Evolutionary conservation across 1,140 invertebrate species (phyloP).

Genomic region (Samia ricini): DNA sequence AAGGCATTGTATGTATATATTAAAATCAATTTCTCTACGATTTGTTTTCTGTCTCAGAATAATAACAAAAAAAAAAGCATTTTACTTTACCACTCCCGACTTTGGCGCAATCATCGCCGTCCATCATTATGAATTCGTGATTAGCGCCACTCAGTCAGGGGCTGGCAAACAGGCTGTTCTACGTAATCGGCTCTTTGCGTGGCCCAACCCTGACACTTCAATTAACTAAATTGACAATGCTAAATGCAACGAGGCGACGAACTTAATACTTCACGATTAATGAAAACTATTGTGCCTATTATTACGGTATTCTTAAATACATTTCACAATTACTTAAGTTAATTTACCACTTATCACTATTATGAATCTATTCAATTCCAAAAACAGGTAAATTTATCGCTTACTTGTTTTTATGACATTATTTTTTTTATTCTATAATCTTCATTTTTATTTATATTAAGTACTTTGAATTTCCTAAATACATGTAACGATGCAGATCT

Average conservation of each 20-base stretch:
- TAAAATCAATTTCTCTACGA: not conserved
- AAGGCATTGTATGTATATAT: too few relatives aligned
- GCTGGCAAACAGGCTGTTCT: slow-evolving; percentile 27
- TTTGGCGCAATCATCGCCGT: slow-evolving; percentile 24
- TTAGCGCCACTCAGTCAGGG: slow-evolving; percentile 40
- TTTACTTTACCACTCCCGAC: slow-evolving; percentile 20
- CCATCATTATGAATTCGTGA: slow-evolving; percentile 49
- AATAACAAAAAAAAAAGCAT: slow-evolving; percentile 7
- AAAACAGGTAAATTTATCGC: too few relatives aligned
- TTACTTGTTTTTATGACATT: too few relatives aligned
- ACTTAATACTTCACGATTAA: slow-evolving; percentile 31
- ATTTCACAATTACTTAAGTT: not conserved
- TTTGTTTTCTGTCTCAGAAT: not conserved
- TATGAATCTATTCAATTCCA: too few relatives aligned
- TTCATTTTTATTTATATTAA: too few relatives aligned
- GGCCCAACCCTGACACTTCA: slow-evolving; percentile 42
- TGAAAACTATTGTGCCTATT: slow-evolving; percentile 1
- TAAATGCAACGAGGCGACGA: slow-evolving; percentile 36
- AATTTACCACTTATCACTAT: slow-evolving; percentile 4
- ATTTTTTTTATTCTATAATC: too few relatives aligned
- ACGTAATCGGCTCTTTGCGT: slow-evolving; percentile 49
- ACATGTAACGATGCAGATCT: too few relatives aligned
- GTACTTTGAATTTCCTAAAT: too few relatives aligned
- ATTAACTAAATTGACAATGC: slow-evolving; percentile 61
- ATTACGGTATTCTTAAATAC: not conserved